phyloP scores from a whole-genome alignment of 1,140 invertebrate genomes.

The Heliconius nattereri region DNA sequence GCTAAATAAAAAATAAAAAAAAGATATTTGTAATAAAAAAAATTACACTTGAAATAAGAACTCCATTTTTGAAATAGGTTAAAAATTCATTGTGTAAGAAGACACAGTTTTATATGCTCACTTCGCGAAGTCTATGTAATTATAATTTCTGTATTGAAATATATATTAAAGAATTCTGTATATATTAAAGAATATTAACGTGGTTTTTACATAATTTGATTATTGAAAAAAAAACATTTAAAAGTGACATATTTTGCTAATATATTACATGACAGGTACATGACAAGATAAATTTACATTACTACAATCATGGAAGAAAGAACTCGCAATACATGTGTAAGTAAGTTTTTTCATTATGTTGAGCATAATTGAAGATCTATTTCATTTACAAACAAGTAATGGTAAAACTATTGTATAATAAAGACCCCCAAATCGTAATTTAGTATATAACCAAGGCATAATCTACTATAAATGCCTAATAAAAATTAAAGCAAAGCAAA shows the following conservation, averaged over 20 bases:
- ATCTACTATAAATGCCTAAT: neutral
- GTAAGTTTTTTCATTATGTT: neutral
- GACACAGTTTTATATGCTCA: neutral
- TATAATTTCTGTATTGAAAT: neutral
- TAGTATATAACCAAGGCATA: neutral
- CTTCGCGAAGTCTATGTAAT: neutral
- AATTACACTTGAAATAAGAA: neutral
- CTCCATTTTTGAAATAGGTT: neutral
- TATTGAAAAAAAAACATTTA: no score
- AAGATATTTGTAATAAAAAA: neutral
- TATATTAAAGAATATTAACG: neutral
- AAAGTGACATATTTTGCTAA: neutral
- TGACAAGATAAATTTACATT: neutral
- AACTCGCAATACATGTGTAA: neutral
- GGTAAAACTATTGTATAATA: neutral
- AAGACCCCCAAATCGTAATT: neutral
- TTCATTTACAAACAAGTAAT: no score
- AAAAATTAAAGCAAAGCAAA: neutral
- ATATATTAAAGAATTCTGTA: no score
- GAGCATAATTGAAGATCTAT: neutral
- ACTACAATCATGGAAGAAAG: neutral
- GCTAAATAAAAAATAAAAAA: neutral
- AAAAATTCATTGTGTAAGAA: neutral
- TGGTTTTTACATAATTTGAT: no score
- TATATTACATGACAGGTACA: neutral